Conservation (phyloP, 2,888 invertebrate genomes). For the Drosophila setosimentum region DNA sequence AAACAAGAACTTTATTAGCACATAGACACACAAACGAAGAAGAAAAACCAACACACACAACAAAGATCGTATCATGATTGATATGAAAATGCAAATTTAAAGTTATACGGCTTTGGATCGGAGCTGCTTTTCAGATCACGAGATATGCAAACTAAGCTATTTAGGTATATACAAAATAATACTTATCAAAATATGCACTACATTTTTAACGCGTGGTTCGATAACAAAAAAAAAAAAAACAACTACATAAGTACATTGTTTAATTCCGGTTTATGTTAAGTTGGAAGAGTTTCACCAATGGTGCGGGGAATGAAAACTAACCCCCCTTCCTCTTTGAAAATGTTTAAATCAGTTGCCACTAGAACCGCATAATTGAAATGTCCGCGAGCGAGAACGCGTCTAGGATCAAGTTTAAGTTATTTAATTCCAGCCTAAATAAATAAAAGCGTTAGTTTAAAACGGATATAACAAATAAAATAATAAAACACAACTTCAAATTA, state of each 20-base stretch:
- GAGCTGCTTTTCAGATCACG: slow-evolving; percentile 44
- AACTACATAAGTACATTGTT: slow-evolving; percentile 45
- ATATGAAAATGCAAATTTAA: slow-evolving; percentile 42
- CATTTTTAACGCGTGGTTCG: slow-evolving; percentile 72
- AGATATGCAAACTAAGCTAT: slow-evolving; percentile 71
- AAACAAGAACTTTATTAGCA: slow-evolving; percentile 26
- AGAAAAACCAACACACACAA: slow-evolving; percentile 3
- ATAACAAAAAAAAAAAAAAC: slow-evolving; percentile 32
- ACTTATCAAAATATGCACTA: slow-evolving; percentile 75
- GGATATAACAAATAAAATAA: slow-evolving; percentile 78
- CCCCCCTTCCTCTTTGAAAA: slow-evolving; percentile 5
- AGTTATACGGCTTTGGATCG: slow-evolving; percentile 58
- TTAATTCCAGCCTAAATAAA: slow-evolving; percentile 81
- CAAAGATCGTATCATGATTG: slow-evolving; percentile 34
- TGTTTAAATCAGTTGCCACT: slow-evolving; percentile 62
- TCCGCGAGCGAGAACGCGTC: slow-evolving; percentile 52
- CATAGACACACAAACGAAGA: slow-evolving; percentile 12
- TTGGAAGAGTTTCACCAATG: slow-evolving; percentile 37
- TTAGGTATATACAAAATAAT: slow-evolving; percentile 62
- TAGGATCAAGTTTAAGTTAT: slow-evolving; percentile 77
- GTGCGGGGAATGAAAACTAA: not conserved
- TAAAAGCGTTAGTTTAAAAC: slow-evolving; percentile 78
- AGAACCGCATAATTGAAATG: slow-evolving; percentile 64
- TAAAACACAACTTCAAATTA: slow-evolving; percentile 75
- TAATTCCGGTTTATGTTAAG: slow-evolving; percentile 66